phyloP scores from a whole-genome alignment of 2,888 invertebrate species.

The Campoletis raptor region DNA sequence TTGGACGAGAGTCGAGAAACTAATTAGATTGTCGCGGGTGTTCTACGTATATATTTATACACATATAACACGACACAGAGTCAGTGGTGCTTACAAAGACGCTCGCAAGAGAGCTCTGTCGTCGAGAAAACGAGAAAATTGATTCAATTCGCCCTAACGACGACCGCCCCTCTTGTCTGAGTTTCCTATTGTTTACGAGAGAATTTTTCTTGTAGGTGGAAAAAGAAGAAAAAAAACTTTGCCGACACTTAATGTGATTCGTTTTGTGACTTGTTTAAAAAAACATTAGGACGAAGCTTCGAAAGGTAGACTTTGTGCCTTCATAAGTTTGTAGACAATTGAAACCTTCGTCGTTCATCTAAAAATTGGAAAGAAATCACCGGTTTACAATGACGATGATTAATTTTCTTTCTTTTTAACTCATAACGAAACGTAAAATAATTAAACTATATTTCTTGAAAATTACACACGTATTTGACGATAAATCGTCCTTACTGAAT shows the following conservation, averaged over 20 bases:
- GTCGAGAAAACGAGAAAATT: conserved; percentile 69
- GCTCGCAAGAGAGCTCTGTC: conserved; percentile 12
- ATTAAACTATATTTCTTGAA: neutral
- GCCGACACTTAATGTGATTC: conserved; percentile 6
- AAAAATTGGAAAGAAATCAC: neutral
- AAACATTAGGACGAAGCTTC: neutral
- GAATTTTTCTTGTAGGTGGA: neutral
- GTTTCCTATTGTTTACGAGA: conserved; percentile 67
- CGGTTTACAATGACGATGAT: neutral
- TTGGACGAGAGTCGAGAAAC: conserved; percentile 36
- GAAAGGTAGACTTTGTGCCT: neutral
- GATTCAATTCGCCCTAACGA: conserved; percentile 69
- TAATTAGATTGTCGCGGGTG: conserved; percentile 63
- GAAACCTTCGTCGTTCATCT: neutral
- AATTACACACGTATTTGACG: neutral
- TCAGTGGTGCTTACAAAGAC: conserved; percentile 16
- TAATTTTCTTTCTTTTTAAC: neutral
- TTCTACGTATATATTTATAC: conserved; percentile 12
- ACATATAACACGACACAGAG: neutral
- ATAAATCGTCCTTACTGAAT: neutral
- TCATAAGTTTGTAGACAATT: neutral
- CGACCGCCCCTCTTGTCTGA: conserved; percentile 45
- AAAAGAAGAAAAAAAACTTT: neutral
- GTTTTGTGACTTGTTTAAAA: neutral
- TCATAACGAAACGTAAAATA: neutral